Conservation (phyloP, 2,888 invertebrate genomes). For the Callyntrura guangdongensis region DNA sequence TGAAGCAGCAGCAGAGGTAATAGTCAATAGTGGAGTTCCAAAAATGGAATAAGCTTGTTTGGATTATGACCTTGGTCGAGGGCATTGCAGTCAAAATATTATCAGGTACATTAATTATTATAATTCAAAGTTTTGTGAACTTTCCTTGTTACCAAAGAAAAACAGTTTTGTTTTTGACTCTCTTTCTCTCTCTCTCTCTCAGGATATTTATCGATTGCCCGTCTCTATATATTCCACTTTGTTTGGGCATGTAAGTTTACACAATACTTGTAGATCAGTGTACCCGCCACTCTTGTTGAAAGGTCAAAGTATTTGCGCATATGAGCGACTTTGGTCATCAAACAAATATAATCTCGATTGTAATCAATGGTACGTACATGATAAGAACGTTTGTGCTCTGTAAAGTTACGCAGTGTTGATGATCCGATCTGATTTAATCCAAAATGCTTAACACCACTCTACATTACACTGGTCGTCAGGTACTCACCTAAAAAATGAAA, state of each 20-base stretch:
- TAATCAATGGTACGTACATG: background rate
- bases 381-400: too few relatives aligned
- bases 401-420: background rate
- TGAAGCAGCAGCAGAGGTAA: too few relatives aligned
- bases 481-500: background rate
- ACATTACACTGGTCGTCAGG: background rate
- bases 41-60: slow-evolving; percentile 63
- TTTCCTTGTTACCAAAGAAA: slow-evolving; percentile 7
- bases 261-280: too few relatives aligned
- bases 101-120: background rate
- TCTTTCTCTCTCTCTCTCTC: too few relatives aligned
- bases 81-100: slow-evolving; percentile 57
- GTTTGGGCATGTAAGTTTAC: too few relatives aligned
- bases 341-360: background rate
- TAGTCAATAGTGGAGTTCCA: slow-evolving; percentile 14
- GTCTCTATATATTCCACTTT: too few relatives aligned
- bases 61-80: slow-evolving; percentile 74
- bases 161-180: background rate
- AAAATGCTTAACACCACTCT: background rate
- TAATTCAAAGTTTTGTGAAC: slow-evolving; percentile 56
- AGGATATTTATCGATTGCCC: background rate
- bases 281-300: too few relatives aligned
- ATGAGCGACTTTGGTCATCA: too few relatives aligned
- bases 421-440: background rate
- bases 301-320: too few relatives aligned